These are phyloP conservation scores for Littorina saxatilis DNA, from an alignment of 1,140 invertebrate species.

Conservation along the genomic window DNA sequence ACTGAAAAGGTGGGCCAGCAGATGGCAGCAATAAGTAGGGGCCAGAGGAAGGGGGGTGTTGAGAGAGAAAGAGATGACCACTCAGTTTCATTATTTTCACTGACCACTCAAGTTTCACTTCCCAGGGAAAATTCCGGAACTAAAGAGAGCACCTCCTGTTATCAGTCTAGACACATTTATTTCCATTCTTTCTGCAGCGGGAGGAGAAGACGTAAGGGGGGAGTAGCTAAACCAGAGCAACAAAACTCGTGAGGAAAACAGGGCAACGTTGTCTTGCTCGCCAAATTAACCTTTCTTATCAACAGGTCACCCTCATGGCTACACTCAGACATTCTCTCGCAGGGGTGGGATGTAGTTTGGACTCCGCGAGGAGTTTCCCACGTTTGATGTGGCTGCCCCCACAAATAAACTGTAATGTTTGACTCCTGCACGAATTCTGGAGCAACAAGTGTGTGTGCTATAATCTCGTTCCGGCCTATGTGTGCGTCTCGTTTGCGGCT, in stretches of 20 bases:
- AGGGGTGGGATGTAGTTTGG: neutral
- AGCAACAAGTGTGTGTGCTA: neutral
- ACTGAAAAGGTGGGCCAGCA: neutral
- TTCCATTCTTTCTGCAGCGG: neutral
- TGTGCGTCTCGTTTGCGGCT: no score
- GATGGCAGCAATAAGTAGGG: neutral
- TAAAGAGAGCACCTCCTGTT: no score
- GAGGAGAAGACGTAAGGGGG: no score
- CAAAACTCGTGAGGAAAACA: neutral
- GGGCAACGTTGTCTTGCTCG: neutral
- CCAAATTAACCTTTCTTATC: conserved; percentile 9
- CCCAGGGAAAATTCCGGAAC: neutral
- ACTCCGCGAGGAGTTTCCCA: conserved; percentile 5
- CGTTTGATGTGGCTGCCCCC: neutral
- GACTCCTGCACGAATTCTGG: neutral
- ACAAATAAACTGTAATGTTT: neutral
- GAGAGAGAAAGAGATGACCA: neutral
- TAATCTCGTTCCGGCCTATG: neutral
- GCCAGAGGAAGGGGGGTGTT: neutral
- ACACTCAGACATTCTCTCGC: neutral
- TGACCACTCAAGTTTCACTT: neutral
- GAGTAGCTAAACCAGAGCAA: neutral
- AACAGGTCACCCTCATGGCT: neutral
- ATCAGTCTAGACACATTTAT: conserved; percentile 3
- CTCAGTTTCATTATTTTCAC: no score